Conservation (phyloP, 1,140 invertebrate genomes). For the Nautilus pompilius region DNA sequence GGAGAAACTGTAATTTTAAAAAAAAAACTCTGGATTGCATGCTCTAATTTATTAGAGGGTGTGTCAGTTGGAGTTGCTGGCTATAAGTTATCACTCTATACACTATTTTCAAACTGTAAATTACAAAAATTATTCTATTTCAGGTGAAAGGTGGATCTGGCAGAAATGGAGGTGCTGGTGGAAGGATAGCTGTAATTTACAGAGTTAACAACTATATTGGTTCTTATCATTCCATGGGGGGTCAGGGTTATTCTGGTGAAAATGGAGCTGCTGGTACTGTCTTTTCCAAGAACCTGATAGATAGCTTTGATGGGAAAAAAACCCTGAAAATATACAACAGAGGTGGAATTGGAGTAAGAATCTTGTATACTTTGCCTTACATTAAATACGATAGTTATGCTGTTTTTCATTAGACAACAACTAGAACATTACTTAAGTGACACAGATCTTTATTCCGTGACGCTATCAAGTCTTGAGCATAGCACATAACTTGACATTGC, state of each 20-base stretch:
- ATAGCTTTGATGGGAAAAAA: constrained; percentile 11
- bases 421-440: no score
- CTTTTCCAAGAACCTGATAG: constrained; percentile 23
- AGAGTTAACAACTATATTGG: constrained; percentile 27
- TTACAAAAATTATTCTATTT: not conserved
- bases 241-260: constrained; percentile 22
- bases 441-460: no score
- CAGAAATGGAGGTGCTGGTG: constrained; percentile 30
- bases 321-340: constrained; percentile 34
- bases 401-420: no score
- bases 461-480: no score
- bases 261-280: constrained; percentile 39
- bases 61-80: no score
- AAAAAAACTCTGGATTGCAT: no score
- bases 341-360: constrained; percentile 29
- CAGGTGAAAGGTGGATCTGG: constrained; percentile 35
- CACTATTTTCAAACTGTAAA: not conserved
- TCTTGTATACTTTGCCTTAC: no score
- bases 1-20: no score
- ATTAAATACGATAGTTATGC: no score
- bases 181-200: constrained; percentile 25
- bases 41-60: no score
- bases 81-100: no score
- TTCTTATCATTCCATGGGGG: constrained; percentile 26
- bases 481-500: no score